Conservation (phyloP, 2,113 vertebrate species). For the Bujurquina vittata region DNA sequence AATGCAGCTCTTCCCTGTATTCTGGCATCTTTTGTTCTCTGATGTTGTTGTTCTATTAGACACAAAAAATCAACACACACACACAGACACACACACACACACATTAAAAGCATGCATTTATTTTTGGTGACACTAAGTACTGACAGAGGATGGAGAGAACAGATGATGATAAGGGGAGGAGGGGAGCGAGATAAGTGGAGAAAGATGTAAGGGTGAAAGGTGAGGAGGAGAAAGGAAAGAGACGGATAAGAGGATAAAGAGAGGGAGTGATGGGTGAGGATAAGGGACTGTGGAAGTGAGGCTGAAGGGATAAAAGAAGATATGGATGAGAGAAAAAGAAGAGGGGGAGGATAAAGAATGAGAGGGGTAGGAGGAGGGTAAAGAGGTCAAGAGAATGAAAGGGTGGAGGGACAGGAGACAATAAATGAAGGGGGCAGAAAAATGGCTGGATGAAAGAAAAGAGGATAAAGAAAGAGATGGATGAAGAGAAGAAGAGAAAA, state of each 20-base stretch:
- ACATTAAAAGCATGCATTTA: background rate
- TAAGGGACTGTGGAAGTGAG: background rate
- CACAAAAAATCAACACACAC: background rate
- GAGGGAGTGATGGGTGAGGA: background rate
- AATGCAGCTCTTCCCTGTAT: no score
- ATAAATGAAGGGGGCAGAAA: background rate
- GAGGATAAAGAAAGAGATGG: background rate
- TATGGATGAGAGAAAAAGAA: background rate
- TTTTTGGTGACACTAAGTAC: conserved; percentile 22
- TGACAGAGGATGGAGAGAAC: conserved; percentile 7
- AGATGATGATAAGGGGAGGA: conserved; percentile 6
- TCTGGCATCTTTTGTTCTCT: no score
- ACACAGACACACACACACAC: background rate
- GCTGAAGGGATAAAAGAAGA: background rate
- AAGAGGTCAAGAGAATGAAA: background rate
- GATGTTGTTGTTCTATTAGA: background rate
- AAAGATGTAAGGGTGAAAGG: background rate
- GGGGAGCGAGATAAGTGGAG: background rate
- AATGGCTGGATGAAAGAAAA: background rate
- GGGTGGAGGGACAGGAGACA: background rate
- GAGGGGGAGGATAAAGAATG: background rate
- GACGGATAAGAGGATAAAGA: background rate
- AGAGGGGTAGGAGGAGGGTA: background rate
- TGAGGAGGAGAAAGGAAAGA: background rate
- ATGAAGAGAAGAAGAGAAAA: background rate